Base-by-base conservation (phyloP, 2,888 invertebrate genomes). In the Seira musarum region DNA sequence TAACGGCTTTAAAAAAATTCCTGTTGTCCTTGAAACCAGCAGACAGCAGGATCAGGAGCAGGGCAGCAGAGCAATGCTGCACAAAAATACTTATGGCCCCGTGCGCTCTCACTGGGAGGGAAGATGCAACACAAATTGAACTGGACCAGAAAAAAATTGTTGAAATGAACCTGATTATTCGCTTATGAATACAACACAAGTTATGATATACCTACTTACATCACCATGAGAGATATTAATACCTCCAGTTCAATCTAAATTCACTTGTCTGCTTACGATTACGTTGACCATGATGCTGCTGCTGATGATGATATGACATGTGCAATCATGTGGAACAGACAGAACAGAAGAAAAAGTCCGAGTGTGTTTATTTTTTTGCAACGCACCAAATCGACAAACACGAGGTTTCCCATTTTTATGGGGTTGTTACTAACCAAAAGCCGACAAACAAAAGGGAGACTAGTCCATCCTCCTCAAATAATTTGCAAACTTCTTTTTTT, bases 1-100 rank as follows among this genome's bases (percentile, higher is more conserved):
- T 75, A 80, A 80, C 80, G 80, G 80, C 80, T 80, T 75, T 74
- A 80, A 80, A 80, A 76, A 80, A 80, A 74, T 68, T 80, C 74
- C 66, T 80, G 80, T 60, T 80, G 80, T 80, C 80, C 80, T 80
- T 80, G 80, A 70, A 80, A 64, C 65, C 74, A 40, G 13, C 40
- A 40, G 40, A 40, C 40, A 40, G 40, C 6, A 40, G 40, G 13
- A 40, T n/a, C n/a, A n/a, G 40, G n/a, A n/a, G n/a, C n/a, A n/a
- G n/a, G n/a, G 68, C 79, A 79, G 57, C 66, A 66, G 46, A 35
- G 67, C 69, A 30, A 19, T 71, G 57, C 24, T 30, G 61, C 60
- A 57, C 66, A 78, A 15, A 35, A n/a, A n/a, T n/a, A n/a, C n/a
- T n/a, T n/a, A n/a, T n/a, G 19, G 13, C n/a, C n/a, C n/a, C n/a